Conservation (phyloP, 2,113 vertebrate species). For the Paedocypris sp. region DNA sequence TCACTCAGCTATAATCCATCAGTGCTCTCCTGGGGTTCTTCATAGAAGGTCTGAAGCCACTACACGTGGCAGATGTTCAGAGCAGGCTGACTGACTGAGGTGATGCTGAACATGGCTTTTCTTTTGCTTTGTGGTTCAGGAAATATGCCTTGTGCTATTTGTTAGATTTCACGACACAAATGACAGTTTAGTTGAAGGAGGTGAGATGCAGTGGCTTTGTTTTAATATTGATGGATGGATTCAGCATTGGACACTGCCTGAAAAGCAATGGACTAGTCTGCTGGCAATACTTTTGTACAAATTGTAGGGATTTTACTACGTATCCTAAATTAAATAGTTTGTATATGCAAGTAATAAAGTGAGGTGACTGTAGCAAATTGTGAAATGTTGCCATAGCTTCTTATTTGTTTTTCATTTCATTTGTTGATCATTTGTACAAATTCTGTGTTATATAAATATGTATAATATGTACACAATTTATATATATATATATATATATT, state of each 20-base stretch:
- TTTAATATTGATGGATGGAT: neutral
- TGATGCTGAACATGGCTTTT: slow-evolving; percentile 13
- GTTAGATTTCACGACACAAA: neutral
- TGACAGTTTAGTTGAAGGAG: neutral
- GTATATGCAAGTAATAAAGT: too few relatives aligned
- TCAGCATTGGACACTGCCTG: neutral
- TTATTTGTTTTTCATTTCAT: too few relatives aligned
- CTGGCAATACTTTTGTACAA: neutral
- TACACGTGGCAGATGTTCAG: slow-evolving; percentile 21
- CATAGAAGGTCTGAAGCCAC: neutral
- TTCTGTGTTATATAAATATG: too few relatives aligned
- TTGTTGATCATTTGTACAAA: too few relatives aligned
- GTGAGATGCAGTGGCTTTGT: slow-evolving; percentile 5
- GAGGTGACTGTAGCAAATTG: too few relatives aligned
- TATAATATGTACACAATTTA: too few relatives aligned
- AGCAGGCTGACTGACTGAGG: slow-evolving; percentile 8
- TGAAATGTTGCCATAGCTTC: too few relatives aligned
- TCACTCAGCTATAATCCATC: slow-evolving; percentile 6
- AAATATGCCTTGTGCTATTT: slow-evolving; percentile 23
- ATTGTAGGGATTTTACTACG: too few relatives aligned
- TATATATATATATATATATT: too few relatives aligned
- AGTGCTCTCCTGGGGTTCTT: slow-evolving; percentile 1
- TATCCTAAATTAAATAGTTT: too few relatives aligned
- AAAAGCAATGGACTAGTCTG: neutral
- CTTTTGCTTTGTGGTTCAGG: neutral